Evolutionary conservation across 2,113 vertebrate genomes (phyloP).

Genomic region (Caloenas nicobarica): DNA sequence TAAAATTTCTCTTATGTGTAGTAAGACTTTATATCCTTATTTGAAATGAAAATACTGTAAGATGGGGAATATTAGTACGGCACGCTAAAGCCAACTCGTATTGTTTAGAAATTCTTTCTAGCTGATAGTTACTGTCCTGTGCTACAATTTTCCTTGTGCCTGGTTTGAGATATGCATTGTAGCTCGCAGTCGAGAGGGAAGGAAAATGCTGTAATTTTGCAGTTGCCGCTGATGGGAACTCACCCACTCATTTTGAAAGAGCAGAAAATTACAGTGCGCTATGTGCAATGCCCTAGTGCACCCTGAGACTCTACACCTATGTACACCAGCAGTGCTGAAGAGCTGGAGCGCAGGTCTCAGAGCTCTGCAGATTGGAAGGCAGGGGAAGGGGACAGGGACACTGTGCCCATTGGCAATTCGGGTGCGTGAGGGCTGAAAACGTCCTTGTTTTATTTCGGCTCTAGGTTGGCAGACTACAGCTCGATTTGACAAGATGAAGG

Average conservation of each 20-base stretch:
- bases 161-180: neutral
- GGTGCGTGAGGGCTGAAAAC: neutral
- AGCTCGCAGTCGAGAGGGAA: neutral
- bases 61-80: neutral
- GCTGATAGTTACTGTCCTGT: neutral
- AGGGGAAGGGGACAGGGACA: neutral
- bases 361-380: neutral
- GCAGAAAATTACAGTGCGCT: neutral
- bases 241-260: neutral
- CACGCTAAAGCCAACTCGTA: neutral
- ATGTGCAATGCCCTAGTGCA: neutral
- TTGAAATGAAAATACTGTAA: slow-evolving; percentile 15
- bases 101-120: slow-evolving; percentile 1
- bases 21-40: neutral
- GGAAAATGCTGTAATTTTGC: neutral
- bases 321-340: neutral
- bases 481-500: neutral
- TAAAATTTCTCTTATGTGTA: neutral
- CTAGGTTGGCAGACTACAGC: neutral
- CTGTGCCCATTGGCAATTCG: no score
- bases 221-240: neutral
- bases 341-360: accelerated
- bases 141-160: neutral
- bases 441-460: neutral
- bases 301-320: neutral